Conservation (phyloP, 1,140 invertebrate genomes). For the Calliopsis andreniformis region DNA sequence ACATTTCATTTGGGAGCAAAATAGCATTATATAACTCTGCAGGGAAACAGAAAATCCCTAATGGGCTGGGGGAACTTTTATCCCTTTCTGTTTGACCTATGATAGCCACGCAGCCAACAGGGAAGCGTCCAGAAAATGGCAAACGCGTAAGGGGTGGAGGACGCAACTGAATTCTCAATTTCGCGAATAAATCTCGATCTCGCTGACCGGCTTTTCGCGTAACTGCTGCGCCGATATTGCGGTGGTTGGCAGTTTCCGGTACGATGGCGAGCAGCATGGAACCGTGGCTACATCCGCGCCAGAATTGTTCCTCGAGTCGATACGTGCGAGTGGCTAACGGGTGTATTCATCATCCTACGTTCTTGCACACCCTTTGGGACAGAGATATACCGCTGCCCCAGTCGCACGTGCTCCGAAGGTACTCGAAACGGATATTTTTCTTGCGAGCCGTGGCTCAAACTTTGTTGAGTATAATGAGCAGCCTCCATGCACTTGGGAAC, state of each 20-base stretch:
- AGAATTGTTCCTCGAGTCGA: slow-evolving; percentile 47
- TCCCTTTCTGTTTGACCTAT: too few species aligned
- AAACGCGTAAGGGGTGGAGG: too few species aligned
- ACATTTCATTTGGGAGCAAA: too few species aligned
- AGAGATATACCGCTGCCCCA: neutral
- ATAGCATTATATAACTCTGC: too few species aligned
- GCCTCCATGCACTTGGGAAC: neutral
- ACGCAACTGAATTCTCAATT: slow-evolving; percentile 60
- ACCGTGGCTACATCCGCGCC: neutral
- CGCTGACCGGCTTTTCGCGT: slow-evolving; percentile 55
- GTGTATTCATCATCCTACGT: slow-evolving; percentile 50
- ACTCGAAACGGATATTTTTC: slow-evolving; percentile 36
- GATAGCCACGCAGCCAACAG: too few species aligned
- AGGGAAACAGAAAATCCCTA: too few species aligned
- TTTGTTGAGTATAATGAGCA: neutral
- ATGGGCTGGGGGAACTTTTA: too few species aligned
- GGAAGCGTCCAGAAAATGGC: too few species aligned
- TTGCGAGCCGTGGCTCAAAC: neutral
- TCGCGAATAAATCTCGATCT: slow-evolving; percentile 58
- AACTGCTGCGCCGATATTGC: slow-evolving; percentile 57
- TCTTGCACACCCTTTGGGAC: slow-evolving; percentile 25
- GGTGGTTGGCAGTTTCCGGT: slow-evolving; percentile 48
- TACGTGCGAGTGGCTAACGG: slow-evolving; percentile 48
- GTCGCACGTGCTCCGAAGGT: slow-evolving; percentile 11
- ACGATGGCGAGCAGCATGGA: neutral